Base-by-base conservation (phyloP, 2,113 vertebrate species). In the Zosterops lateralis region DNA sequence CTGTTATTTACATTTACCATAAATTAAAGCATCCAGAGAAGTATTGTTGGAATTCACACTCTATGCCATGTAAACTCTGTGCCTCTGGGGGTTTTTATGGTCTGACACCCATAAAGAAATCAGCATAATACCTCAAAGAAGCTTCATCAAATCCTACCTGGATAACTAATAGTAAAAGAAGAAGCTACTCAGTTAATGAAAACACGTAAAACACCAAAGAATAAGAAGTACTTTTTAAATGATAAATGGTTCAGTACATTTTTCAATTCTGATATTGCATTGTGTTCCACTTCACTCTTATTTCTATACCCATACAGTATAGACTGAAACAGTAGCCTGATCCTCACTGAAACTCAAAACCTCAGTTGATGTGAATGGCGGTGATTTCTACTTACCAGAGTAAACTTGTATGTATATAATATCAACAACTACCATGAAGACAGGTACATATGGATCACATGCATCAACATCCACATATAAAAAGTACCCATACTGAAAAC, bases 1-100 rank as follows among this genome's bases (percentile, higher is more conserved):
- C 57, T 54, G 73, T 96, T 95, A 93, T 87, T 83, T 84, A 91
- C 38, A 86, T 87, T 75, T 65, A 84, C 82, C 47, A 74, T 73
- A 76, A 95, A 77, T n/a, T 34, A 77, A 84, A 77, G 14, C 75
- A 89, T 42, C 74, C 71, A 44, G 72, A 95, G 51, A 86, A 21
- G 29, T 38, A 76, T 40, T 92, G 18, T 72, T 85, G 45, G 86
- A 78, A 78, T 83, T 91, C 54, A 80, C 40, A 76, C 25, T 77
- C 48, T 82, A 62, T 45, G 36, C 25, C 50, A 71, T 15, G 29
- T 71, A 73, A 95, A 70, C 10, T 50, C 70, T 66, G 29, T 71
- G 64, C 51, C 50, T 48, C 29, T 42, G 50, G 42, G 38, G 8
- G 9, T 25, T 62, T 89, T 74, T 54, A 66, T 26, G 50, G 42